Evolutionary conservation across 2,888 invertebrate genomes (phyloP).

Genomic region (Acleris sparsana): DNA sequence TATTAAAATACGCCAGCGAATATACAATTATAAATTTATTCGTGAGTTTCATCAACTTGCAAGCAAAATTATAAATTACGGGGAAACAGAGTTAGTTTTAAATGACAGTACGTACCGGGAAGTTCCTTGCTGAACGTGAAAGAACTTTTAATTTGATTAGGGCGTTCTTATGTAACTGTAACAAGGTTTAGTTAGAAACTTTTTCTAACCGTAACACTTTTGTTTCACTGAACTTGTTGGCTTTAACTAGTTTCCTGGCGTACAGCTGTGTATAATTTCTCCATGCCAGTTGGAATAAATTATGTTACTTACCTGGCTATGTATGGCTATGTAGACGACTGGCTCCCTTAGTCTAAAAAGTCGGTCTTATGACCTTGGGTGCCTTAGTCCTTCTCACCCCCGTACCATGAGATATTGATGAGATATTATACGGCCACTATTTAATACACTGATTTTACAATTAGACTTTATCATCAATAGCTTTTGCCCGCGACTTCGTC

Average conservation of each 20-base stretch:
- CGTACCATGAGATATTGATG: no score
- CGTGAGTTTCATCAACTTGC: constrained; percentile 15
- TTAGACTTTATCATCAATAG: no score
- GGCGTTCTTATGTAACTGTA: constrained; percentile 55
- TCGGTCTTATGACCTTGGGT: no score
- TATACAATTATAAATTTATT: constrained; percentile 1
- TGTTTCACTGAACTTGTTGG: constrained; percentile 39
- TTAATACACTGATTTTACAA: no score
- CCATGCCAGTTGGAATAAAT: constrained; percentile 2
- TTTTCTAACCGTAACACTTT: constrained; percentile 48
- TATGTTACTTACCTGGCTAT: no score
- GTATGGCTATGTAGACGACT: no score
- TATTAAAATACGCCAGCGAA: no score
- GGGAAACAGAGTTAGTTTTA: constrained; percentile 22
- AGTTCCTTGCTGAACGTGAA: constrained; percentile 27
- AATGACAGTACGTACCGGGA: constrained; percentile 28
- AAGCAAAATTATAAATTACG: constrained; percentile 16
- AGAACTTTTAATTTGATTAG: constrained; percentile 68
- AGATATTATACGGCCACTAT: no score
- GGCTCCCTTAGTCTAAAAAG: no score
- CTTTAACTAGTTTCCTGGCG: constrained; percentile 44
- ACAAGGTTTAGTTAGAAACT: constrained; percentile 50
- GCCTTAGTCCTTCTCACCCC: no score
- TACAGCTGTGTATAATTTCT: constrained; percentile 42
- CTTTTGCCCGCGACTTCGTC: no score